Conservation (phyloP, 2,888 invertebrate species). For the Teleiodes luculella region DNA sequence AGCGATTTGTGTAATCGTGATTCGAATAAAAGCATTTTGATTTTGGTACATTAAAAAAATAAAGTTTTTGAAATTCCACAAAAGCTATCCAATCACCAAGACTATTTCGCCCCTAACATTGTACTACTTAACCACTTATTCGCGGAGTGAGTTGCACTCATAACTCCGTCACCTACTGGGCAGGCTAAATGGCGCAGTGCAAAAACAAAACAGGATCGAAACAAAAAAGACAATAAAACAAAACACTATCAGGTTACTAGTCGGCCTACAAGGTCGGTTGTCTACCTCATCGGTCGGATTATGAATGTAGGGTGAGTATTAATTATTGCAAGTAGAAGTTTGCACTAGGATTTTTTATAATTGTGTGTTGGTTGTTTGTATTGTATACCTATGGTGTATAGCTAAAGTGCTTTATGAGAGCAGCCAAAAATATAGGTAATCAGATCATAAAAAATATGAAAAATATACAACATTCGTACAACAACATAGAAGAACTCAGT, state of each 20-base stretch:
- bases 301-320: neutral
- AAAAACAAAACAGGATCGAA: slow-evolving; percentile 11
- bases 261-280: slow-evolving; percentile 19
- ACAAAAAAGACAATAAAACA: neutral
- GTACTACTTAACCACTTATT: neutral
- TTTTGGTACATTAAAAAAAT: neutral
- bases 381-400: no score
- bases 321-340: neutral
- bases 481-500: no score
- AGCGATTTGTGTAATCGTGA: no score
- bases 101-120: slow-evolving; percentile 1
- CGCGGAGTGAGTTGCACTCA: slow-evolving; percentile 7
- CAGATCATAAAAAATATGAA: no score
- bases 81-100: slow-evolving; percentile 3
- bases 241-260: slow-evolving; percentile 15
- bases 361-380: no score
- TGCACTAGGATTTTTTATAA: no score
- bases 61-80: neutral
- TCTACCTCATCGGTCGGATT: slow-evolving; percentile 17
- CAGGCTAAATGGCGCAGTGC: slow-evolving; percentile 10
- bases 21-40: no score
- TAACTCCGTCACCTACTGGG: slow-evolving; percentile 17
- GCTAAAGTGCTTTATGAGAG: no score
- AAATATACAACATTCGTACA: no score
- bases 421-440: no score